These are phyloP conservation scores for Drosophila repletoides DNA, from an alignment of 1,140 invertebrate genomes.

Conservation along the genomic window DNA sequence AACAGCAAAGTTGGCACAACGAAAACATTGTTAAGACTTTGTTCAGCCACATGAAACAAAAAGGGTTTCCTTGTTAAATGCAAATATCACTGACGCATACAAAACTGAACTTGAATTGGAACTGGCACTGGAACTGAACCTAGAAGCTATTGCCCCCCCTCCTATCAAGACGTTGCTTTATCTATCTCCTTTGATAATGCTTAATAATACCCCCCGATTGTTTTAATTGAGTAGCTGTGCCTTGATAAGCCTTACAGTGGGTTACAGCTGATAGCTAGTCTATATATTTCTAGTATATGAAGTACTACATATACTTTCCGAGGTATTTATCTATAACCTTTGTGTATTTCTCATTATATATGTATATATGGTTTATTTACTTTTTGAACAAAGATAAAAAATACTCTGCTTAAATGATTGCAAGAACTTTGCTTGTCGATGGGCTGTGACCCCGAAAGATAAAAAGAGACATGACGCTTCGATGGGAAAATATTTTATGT, in stretches of 20 bases:
- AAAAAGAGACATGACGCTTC: background rate
- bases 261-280: slow-evolving; percentile 13
- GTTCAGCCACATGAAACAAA: slow-evolving; percentile 37
- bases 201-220: background rate
- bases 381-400: no score
- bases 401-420: no score
- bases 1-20: slow-evolving; percentile 10
- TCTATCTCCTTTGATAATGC: slow-evolving; percentile 14
- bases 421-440: no score
- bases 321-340: no score
- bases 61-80: slow-evolving; percentile 53
- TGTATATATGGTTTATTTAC: no score
- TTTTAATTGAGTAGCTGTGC: background rate
- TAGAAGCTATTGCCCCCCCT: slow-evolving; percentile 49
- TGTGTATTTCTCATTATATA: no score
- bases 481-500: background rate
- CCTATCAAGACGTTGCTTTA: background rate
- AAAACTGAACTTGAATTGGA: no score
- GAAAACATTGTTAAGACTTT: slow-evolving; percentile 16
- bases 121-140: no score
- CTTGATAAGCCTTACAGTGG: slow-evolving; percentile 7
- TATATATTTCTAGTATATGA: no score
- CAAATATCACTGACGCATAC: background rate
- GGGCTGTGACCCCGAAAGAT: background rate
- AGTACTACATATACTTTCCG: no score